A percentile compares a stretch with the other conserved stretches of the same genome.
phyloP scores from a whole-genome alignment of 2,888 invertebrate genomes.

The Cenopis cana region DNA sequence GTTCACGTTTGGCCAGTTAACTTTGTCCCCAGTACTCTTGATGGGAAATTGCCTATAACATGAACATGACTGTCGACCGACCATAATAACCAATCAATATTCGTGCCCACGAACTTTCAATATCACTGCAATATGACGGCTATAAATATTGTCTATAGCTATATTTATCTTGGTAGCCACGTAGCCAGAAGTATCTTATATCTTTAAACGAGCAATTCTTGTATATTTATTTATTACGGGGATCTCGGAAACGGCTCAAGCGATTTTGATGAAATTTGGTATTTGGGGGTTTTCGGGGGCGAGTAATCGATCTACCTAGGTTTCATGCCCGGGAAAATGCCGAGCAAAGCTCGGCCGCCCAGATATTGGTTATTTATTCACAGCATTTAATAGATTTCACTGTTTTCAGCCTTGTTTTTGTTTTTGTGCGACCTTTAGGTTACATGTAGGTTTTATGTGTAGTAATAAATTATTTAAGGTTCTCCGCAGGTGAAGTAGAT shows the following conservation, averaged over 20 bases:
- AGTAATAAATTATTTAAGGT: too few species aligned
- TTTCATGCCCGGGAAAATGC: too few species aligned
- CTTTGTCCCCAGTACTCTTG: not conserved
- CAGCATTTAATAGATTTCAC: not conserved
- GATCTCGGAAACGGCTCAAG: too few species aligned
- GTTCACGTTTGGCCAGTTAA: not conserved
- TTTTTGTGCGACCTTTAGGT: not conserved
- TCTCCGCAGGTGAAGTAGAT: too few species aligned
- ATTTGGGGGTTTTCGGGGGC: too few species aligned
- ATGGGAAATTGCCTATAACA: conserved; percentile 24
- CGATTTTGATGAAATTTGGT: too few species aligned
- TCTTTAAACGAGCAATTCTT: too few species aligned
- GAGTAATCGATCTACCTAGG: too few species aligned
- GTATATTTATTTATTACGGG: too few species aligned
- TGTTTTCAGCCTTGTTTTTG: too few species aligned
- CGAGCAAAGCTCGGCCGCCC: too few species aligned
- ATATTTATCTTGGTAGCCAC: conserved; percentile 7
- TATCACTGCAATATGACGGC: conserved; percentile 10
- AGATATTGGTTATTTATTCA: conserved; percentile 23
- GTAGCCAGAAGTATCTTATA: too few species aligned
- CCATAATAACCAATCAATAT: conserved; percentile 33
- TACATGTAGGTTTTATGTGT: not conserved
- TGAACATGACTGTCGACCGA: not conserved
- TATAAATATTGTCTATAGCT: conserved; percentile 10
- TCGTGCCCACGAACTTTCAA: conserved; percentile 4